Percentiles rank a stretch among this genome's conserved stretches.
These are phyloP conservation scores for Megaustenia siamemsis DNA, from an alignment of 2,888 invertebrate genomes.

Conservation along the genomic window DNA sequence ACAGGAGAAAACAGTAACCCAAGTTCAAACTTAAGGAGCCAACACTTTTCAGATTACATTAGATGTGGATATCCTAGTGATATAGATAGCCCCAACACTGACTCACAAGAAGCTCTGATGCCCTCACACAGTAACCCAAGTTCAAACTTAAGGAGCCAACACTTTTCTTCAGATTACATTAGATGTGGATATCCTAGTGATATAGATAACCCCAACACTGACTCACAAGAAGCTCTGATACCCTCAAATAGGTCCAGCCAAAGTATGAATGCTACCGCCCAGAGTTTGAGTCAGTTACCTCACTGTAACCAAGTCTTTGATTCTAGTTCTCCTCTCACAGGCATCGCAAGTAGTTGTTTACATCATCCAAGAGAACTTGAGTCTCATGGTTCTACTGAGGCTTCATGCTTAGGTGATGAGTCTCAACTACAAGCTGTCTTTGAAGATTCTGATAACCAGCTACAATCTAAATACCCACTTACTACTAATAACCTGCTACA, in stretches of 20 bases:
- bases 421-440: neutral
- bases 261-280: too few relatives aligned
- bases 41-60: neutral
- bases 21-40: neutral
- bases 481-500: too few relatives aligned
- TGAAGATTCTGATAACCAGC: neutral
- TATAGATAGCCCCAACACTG: neutral
- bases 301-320: too few relatives aligned
- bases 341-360: neutral
- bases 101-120: too few relatives aligned
- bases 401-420: neutral
- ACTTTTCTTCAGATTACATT: neutral
- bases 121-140: neutral
- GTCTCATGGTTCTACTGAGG: too few relatives aligned
- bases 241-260: too few relatives aligned
- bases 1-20: neutral
- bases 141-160: neutral
- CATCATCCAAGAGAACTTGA: too few relatives aligned
- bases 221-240: too few relatives aligned
- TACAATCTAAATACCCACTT: neutral
- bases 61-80: neutral
- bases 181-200: neutral
- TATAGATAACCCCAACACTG: neutral
- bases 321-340: too few relatives aligned
- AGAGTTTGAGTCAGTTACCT: too few relatives aligned